phyloP scores from a whole-genome alignment of 1,140 invertebrate species.

The Hyphantria cunea region DNA sequence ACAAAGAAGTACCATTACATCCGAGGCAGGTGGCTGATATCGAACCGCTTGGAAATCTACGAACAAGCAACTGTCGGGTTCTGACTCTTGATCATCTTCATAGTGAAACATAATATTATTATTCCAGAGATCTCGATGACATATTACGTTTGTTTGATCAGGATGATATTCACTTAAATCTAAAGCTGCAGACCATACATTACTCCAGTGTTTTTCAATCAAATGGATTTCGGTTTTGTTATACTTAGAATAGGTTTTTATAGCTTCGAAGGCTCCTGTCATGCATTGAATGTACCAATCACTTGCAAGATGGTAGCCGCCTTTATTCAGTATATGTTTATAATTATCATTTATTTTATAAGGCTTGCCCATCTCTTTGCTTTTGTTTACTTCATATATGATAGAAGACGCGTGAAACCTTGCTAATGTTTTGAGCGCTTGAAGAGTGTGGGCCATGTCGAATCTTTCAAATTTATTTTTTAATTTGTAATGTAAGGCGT shows the following conservation, averaged over 20 bases:
- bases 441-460: slow-evolving; percentile 58
- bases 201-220: slow-evolving; percentile 57
- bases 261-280: slow-evolving; percentile 52
- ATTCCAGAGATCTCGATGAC: slow-evolving; percentile 84
- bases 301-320: slow-evolving; percentile 47
- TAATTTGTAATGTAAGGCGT: slow-evolving; percentile 48
- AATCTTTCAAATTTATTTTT: slow-evolving; percentile 60
- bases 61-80: slow-evolving; percentile 79
- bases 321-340: slow-evolving; percentile 44
- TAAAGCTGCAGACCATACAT: slow-evolving; percentile 54
- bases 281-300: slow-evolving; percentile 65
- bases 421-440: slow-evolving; percentile 60
- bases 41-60: slow-evolving; percentile 84
- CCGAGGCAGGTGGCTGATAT: slow-evolving; percentile 82
- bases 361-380: slow-evolving; percentile 31
- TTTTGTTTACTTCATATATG: slow-evolving; percentile 62
- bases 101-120: slow-evolving; percentile 85
- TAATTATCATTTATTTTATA: slow-evolving; percentile 58
- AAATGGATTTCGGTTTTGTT: slow-evolving; percentile 32
- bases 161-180: slow-evolving; percentile 44
- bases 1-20: slow-evolving; percentile 76
- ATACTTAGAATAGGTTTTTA: slow-evolving; percentile 62
- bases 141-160: slow-evolving; percentile 79
- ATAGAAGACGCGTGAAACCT: slow-evolving; percentile 68
- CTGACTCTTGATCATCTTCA: slow-evolving; percentile 35